phyloP scores from a whole-genome alignment of 2,888 invertebrate genomes.

The Macropis europaea region DNA sequence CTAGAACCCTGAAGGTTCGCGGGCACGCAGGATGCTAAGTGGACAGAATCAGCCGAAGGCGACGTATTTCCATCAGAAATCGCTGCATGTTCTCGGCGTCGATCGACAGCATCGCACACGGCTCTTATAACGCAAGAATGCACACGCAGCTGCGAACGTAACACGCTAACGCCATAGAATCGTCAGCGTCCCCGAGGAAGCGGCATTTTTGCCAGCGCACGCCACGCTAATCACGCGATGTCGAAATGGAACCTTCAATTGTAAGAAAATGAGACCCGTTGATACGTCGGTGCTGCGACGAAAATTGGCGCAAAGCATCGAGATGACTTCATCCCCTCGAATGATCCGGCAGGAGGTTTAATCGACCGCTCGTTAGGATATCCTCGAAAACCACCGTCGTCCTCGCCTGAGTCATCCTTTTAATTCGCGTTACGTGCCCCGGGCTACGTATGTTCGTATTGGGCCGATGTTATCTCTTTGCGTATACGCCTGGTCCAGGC shows the following conservation, averaged over 20 bases:
- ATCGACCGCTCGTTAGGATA: constrained; percentile 43
- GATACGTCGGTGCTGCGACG: constrained; percentile 9
- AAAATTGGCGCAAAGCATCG: constrained; percentile 1
- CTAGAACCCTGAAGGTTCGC: too few species aligned
- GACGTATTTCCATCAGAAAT: constrained; percentile 4
- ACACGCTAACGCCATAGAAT: constrained; percentile 1
- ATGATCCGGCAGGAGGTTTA: too few species aligned
- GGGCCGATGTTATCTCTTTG: constrained; percentile 60
- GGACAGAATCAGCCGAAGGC: constrained; percentile 2
- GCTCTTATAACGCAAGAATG: neutral
- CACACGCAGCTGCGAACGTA: neutral
- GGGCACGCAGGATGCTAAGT: neutral
- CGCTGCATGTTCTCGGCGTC: neutral
- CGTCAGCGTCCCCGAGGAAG: too few species aligned
- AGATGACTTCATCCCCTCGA: constrained; percentile 31
- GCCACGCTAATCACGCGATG: constrained; percentile 31
- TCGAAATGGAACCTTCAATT: constrained; percentile 34
- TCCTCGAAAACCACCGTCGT: constrained; percentile 12
- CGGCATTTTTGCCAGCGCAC: too few species aligned
- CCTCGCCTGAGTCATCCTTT: constrained; percentile 38
- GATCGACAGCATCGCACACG: constrained; percentile 1
- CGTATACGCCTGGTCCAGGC: constrained; percentile 46
- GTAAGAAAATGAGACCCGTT: neutral
- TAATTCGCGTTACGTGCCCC: constrained; percentile 50
- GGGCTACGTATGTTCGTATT: constrained; percentile 51